Conservation (phyloP, 2,113 vertebrate genomes). For the Sula dactylatra region DNA sequence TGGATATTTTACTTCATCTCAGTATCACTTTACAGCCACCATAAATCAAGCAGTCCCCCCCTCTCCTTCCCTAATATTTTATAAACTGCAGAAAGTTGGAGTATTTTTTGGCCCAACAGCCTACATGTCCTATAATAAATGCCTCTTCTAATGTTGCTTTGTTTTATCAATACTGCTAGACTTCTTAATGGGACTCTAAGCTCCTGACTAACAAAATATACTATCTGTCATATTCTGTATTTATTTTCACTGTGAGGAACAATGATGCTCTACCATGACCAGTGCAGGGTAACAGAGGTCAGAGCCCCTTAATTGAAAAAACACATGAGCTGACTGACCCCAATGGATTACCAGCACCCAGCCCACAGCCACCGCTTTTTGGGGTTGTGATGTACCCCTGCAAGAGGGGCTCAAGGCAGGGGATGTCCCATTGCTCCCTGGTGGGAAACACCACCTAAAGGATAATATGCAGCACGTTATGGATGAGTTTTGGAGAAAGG, state of each 20-base stretch:
- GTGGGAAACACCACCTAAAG: neutral
- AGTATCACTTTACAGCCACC: conserved; percentile 65
- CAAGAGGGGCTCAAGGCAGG: neutral
- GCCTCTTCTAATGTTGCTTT: conserved; percentile 63
- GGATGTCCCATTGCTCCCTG: fast-evolving
- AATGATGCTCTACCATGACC: conserved; percentile 66
- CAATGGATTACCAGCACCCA: neutral
- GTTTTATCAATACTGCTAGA: conserved; percentile 66
- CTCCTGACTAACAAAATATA: conserved; percentile 70
- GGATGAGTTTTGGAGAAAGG: neutral
- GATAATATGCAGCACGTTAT: neutral
- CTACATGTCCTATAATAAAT: conserved; percentile 63
- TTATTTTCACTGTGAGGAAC: conserved; percentile 71
- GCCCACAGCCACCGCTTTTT: neutral
- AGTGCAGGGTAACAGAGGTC: conserved; percentile 24
- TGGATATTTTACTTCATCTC: conserved; percentile 63
- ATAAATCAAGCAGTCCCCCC: conserved; percentile 66
- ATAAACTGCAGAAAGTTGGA: conserved; percentile 71
- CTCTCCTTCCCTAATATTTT: conserved; percentile 58
- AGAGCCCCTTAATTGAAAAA: conserved; percentile 60
- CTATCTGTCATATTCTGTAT: conserved; percentile 75
- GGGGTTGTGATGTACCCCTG: neutral
- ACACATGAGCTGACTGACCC: neutral
- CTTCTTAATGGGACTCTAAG: conserved; percentile 74
- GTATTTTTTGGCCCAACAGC: conserved; percentile 58